A percentile compares a stretch with the other conserved stretches of the same genome.
phyloP scores from a whole-genome alignment of 2,113 vertebrate species.

The Gambusia affinis region DNA sequence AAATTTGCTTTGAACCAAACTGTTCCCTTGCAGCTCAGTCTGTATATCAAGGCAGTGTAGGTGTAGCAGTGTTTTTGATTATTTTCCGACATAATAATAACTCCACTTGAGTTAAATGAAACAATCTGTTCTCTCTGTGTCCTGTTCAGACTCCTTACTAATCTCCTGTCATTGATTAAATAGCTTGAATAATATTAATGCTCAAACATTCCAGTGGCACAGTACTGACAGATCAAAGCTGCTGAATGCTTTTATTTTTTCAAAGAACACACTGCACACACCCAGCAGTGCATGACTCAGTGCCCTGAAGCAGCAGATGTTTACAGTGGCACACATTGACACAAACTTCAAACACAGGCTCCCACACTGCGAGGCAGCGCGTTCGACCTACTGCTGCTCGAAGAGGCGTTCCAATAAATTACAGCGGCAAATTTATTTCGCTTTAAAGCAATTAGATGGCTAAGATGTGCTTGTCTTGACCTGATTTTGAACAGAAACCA shows the following conservation, averaged over 20 bases:
- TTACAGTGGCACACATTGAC: conserved; percentile 31
- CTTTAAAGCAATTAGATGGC: conserved; percentile 33
- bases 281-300: conserved; percentile 40
- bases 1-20: neutral
- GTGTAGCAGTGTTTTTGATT: neutral
- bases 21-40: neutral
- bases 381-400: conserved; percentile 14
- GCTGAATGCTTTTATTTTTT: conserved; percentile 2
- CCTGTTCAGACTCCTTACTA: neutral
- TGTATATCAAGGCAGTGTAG: neutral
- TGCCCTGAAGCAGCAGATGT: conserved; percentile 9
- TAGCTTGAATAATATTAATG: neutral
- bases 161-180: neutral
- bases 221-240: neutral
- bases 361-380: conserved; percentile 28
- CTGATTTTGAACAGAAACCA: conserved; percentile 51
- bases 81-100: neutral
- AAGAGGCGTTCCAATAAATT: conserved; percentile 41
- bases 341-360: conserved; percentile 44
- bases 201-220: neutral
- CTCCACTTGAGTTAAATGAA: neutral
- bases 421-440: conserved; percentile 33
- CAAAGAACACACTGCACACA: conserved; percentile 5
- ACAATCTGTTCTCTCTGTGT: neutral
- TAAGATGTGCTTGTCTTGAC: conserved; percentile 49